phyloP scores from a whole-genome alignment of 2,113 vertebrate genomes.

The Pycnonotus jocosus region DNA sequence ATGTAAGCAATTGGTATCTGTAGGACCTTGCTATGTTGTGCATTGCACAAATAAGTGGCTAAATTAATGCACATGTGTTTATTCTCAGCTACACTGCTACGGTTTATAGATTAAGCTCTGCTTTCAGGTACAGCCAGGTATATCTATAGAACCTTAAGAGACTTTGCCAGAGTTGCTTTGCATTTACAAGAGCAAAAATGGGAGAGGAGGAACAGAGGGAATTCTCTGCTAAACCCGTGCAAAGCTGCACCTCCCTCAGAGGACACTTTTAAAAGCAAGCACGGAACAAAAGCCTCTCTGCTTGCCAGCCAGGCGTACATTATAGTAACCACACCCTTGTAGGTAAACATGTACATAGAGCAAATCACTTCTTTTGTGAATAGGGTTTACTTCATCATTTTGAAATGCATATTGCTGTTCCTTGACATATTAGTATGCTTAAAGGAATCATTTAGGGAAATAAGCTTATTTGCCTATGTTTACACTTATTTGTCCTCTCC shows the following conservation, averaged over 20 bases:
- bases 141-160: background rate
- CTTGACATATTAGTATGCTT: slow-evolving; percentile 2
- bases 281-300: slow-evolving; percentile 43
- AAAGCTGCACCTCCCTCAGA: background rate
- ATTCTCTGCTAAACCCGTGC: background rate
- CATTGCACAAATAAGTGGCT: background rate
- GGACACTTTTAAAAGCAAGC: slow-evolving; percentile 30
- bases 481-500: background rate
- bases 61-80: background rate
- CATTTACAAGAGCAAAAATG: background rate
- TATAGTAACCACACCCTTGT: slow-evolving; percentile 32
- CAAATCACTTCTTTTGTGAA: slow-evolving; percentile 29
- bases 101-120: background rate
- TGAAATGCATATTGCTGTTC: slow-evolving; percentile 7
- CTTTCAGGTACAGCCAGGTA: background rate
- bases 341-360: slow-evolving; percentile 2
- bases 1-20: background rate
- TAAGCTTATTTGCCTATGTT: slow-evolving; percentile 20
- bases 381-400: background rate
- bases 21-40: background rate
- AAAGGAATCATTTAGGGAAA: slow-evolving; percentile 35
- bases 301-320: slow-evolving; percentile 14
- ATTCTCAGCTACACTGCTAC: background rate
- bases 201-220: background rate
- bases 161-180: background rate